Base-by-base conservation (phyloP, 92 coral and sea anemone species). In the Desmophyllum pertusum region DNA sequence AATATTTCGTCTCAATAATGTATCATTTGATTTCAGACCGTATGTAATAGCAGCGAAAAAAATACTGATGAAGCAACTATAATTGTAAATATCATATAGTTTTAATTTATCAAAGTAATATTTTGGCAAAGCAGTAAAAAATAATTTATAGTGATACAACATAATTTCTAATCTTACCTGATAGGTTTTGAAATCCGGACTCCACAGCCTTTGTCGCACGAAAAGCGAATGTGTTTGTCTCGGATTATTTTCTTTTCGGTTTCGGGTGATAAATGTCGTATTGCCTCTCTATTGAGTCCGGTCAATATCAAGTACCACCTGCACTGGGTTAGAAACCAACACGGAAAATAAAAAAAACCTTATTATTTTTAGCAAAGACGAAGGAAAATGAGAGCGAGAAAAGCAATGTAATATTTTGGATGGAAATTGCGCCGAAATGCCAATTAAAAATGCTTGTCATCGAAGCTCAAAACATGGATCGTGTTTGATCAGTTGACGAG, bases 401-500 rank as follows among this genome's bases (percentile, higher is more conserved):
- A 1, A n/a, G n/a, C n/a, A n/a, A n/a, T n/a, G n/a, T n/a, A n/a
- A n/a, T n/a, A n/a, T n/a, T n/a, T n/a, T 45, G 4, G 77, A 80
- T 50, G 25, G 76, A 67, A 5, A 11, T 25, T 29, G 30, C 41
- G 37, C 66, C 40, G n/a, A 80, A 53, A 33, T 33, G 76, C 59
- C 67, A 50, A 52, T 70, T 43, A 80, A 38, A 68, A 37, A 29
- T 50, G 27, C 38, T n/a, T 36, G 76, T 80, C 63, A 33, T 45
- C 27, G n/a, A 31, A 23, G 31, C 36, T 38, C 17, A 48, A 36
- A 29, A 50, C 57, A 51, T 67, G 51, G 67, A n/a, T 8, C 21
- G 25, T 67, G 51, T 80, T 80, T 80, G 64, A 80, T 35, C 67
- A 80, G 53, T 68, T 76, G 70, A 39, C 69, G 37, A 15, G 68